A percentile compares a stretch with the other conserved stretches of the same genome.
These are phyloP conservation scores for Apamea epomidion DNA, from an alignment of 2,888 invertebrate species.

Conservation along the genomic window DNA sequence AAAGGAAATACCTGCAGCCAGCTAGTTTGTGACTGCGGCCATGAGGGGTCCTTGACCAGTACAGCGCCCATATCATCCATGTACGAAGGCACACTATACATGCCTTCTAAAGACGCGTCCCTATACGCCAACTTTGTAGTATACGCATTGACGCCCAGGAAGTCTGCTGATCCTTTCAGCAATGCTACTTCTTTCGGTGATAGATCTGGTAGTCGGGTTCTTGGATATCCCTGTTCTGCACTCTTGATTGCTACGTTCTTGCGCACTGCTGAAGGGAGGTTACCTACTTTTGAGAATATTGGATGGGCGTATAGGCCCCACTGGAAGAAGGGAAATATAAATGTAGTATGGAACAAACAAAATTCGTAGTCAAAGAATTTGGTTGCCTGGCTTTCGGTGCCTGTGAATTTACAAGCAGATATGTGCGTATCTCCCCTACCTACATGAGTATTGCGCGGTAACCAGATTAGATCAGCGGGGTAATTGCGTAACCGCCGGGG, in stretches of 20 bases:
- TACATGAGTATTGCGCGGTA: background rate
- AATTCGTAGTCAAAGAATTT: background rate
- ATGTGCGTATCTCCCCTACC: background rate
- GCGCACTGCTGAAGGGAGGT: constrained; percentile 91
- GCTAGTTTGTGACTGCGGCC: constrained; percentile 77
- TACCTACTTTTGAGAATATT: constrained; percentile 89
- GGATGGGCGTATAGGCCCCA: constrained; percentile 86
- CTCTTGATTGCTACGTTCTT: constrained; percentile 89
- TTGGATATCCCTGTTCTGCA: constrained; percentile 88
- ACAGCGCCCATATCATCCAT: constrained; percentile 80
- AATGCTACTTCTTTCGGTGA: constrained; percentile 89
- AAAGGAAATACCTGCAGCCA: constrained; percentile 78
- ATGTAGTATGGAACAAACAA: background rate
- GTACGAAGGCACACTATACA: constrained; percentile 81
- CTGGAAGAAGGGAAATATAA: constrained; percentile 68
- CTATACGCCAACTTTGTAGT: constrained; percentile 86
- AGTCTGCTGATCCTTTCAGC: constrained; percentile 92
- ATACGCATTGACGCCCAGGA: constrained; percentile 92
- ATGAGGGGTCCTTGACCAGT: constrained; percentile 75
- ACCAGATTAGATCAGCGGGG: background rate
- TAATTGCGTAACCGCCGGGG: too few species aligned
- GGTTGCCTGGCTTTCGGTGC: too few species aligned
- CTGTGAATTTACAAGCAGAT: background rate
- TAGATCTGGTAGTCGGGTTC: constrained; percentile 91
- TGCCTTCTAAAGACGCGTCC: constrained; percentile 80